Percentiles rank a stretch among this genome's conserved stretches.
Conservation (phyloP, 1,140 invertebrate species). For the Branchinecta lindahli region DNA sequence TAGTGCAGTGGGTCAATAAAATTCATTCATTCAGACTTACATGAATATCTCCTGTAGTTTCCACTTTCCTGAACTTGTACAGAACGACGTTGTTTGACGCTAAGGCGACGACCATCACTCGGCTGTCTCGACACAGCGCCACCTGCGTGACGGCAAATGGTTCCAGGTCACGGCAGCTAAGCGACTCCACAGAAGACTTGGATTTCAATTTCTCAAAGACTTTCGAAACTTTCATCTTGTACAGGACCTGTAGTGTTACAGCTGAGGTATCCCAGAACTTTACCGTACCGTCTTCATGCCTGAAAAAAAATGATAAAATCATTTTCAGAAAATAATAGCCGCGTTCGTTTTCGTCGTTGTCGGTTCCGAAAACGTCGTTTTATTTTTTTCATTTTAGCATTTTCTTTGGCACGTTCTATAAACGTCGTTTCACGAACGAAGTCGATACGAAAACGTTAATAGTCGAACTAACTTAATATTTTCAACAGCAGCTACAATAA, state of each 20-base stretch:
- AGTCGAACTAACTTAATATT: no score
- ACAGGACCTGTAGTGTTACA: constrained; percentile 79
- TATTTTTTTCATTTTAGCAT: no score
- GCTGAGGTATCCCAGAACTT: constrained; percentile 97
- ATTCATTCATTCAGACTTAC: no score
- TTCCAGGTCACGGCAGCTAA: constrained; percentile 51
- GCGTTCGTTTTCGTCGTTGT: no score
- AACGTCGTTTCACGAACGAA: no score
- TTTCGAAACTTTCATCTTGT: constrained; percentile 94
- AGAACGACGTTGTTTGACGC: constrained; percentile 80
- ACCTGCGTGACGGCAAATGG: constrained; percentile 87
- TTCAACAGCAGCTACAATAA: no score
- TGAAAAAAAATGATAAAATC: constrained; percentile 33
- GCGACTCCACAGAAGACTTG: constrained; percentile 29
- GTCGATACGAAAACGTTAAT: no score
- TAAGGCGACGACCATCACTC: constrained; percentile 72
- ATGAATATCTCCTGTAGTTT: constrained; percentile 63
- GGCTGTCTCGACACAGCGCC: constrained; percentile 80
- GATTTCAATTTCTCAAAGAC: constrained; percentile 59
- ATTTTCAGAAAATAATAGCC: no score
- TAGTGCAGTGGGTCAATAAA: no score
- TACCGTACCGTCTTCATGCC: constrained; percentile 86
- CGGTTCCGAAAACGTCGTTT: no score
- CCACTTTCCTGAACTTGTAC: constrained; percentile 86
- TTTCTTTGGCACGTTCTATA: no score